Base-by-base conservation (phyloP, 2,113 vertebrate species). In the Hyperopisus bebe region DNA sequence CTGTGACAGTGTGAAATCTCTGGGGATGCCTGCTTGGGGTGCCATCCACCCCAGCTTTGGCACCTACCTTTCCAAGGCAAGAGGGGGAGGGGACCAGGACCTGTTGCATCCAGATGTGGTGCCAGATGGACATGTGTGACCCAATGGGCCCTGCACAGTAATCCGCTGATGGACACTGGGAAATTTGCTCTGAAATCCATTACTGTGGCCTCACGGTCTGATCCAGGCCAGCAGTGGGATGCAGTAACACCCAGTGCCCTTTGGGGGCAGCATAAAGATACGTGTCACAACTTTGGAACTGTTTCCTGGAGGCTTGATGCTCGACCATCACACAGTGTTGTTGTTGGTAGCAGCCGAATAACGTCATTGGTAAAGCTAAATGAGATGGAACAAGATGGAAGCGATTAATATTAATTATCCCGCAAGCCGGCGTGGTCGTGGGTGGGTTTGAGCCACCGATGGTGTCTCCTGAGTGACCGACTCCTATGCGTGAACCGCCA, bases 361-460 rank as follows among this genome's bases (percentile, higher is more conserved):
- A 51, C 17, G 13, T 17, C 17, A 3, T 51, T 17, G 50, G 50
- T 51, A 15, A 51, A 70, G 47, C 74, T 15, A 2, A 48, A 17
- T 51, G 17, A 17, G 48, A 50, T 50, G 48, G 74, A 0, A 62
- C 58, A 53, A 35, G 86, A 46, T 53, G 44, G 88, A 77, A 21
- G 47, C 51, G 42, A 90, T 94, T 94, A 94, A 94, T 94, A 94
- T 95, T 93, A 94, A 95, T 94, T 94, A 88, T 80, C 47, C 17
- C 13, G 39, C 83, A 74, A 92, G 90, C 51, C 21, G 3, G 66
- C 90, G 91, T 93, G 94, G 95, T 94, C 95, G 93, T 94, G 94
- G 91, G 93, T 93, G 93, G 92, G 87, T 92, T 91, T 92, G 92
- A 93, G 94, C 92, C 91, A 92, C 93, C 94, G 93, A 92, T 93